A percentile compares a stretch with the other conserved stretches of the same genome.
phyloP scores from a whole-genome alignment of 1,140 invertebrate genomes.

The Latrodectus geometricus region DNA sequence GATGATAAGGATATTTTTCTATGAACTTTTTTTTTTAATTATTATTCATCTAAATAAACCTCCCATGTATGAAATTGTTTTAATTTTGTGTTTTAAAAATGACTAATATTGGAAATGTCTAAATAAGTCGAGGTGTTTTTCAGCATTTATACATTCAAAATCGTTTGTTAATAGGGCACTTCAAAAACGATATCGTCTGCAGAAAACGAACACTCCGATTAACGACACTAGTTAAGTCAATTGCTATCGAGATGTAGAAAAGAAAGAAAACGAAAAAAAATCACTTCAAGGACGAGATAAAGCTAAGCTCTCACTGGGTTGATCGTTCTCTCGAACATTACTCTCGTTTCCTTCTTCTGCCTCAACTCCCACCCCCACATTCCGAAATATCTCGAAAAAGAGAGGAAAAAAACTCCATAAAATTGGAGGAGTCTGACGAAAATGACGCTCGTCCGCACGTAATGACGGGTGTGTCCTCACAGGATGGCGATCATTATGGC shows the following conservation, averaged over 20 bases:
- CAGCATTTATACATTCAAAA: too few species aligned
- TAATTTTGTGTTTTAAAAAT: too few species aligned
- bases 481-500: conserved; percentile 58
- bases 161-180: too few species aligned
- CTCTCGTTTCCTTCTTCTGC: not conserved
- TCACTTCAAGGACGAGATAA: not conserved
- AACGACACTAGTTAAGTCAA: not conserved
- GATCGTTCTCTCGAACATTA: conserved; percentile 22
- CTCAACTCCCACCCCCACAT: not conserved
- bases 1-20: too few species aligned
- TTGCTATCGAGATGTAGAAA: not conserved
- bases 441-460: not conserved
- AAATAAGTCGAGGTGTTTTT: too few species aligned
- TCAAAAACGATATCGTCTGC: too few species aligned
- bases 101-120: too few species aligned
- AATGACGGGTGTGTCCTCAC: conserved; percentile 42
- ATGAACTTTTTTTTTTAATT: too few species aligned
- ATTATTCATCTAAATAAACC: too few species aligned
- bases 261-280: not conserved
- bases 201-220: not conserved
- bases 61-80: too few species aligned
- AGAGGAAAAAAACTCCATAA: not conserved
- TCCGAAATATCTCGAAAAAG: not conserved
- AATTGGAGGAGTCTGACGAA: not conserved
- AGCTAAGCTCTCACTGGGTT: not conserved